These are phyloP conservation scores for Belonocnema kinseyi DNA, from an alignment of 1,140 invertebrate genomes.

Conservation along the genomic window DNA sequence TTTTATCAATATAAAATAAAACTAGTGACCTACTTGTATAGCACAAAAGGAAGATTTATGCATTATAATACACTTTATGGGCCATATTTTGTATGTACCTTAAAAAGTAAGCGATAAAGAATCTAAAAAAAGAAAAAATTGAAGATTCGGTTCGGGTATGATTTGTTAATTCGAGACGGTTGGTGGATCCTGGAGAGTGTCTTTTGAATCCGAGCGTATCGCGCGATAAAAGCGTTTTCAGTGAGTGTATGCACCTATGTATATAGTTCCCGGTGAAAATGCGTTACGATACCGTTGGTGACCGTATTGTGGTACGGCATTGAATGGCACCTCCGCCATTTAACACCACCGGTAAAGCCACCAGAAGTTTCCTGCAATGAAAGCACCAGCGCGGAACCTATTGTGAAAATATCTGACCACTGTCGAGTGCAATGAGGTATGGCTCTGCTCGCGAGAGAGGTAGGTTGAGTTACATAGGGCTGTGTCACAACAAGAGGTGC, in stretches of 20 bases:
- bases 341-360: constrained; percentile 66
- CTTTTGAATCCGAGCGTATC: constrained; percentile 34
- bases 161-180: constrained; percentile 14
- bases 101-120: neutral
- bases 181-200: constrained; percentile 32
- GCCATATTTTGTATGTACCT: neutral
- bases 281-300: constrained; percentile 62
- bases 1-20: too few species aligned
- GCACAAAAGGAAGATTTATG: too few species aligned
- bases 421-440: constrained; percentile 71
- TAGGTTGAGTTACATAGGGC: constrained; percentile 48
- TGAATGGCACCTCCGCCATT: constrained; percentile 69
- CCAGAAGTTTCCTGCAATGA: constrained; percentile 71
- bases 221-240: constrained; percentile 1
- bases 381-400: constrained; percentile 69
- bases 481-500: constrained; percentile 28
- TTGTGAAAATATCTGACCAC: constrained; percentile 75
- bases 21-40: too few species aligned
- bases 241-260: neutral
- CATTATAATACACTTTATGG: neutral
- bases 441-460: constrained; percentile 58
- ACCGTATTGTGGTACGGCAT: constrained; percentile 68
- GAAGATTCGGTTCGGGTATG: neutral
- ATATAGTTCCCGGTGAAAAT: neutral
- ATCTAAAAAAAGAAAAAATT: neutral